Percentiles rank a stretch among this genome's conserved stretches.
Evolutionary conservation across 2,888 invertebrate species (phyloP).

Genomic region (Heteropelma amictum): DNA sequence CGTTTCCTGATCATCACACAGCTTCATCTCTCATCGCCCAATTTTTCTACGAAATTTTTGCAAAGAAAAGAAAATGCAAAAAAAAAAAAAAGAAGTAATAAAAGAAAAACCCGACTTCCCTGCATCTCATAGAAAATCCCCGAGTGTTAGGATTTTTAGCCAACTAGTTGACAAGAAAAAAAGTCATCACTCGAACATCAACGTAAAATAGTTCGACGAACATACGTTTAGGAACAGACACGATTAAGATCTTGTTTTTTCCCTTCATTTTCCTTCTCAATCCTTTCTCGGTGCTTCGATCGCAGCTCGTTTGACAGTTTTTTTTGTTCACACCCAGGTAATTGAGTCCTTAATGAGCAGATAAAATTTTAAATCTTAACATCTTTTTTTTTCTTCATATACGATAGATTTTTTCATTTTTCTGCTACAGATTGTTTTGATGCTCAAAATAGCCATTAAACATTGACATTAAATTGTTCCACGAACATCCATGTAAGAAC

Average conservation of each 20-base stretch:
- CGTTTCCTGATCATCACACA: background rate
- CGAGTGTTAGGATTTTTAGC: background rate
- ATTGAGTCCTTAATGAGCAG: too few species aligned
- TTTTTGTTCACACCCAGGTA: too few species aligned
- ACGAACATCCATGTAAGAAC: too few species aligned
- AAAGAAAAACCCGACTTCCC: background rate
- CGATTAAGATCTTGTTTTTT: background rate
- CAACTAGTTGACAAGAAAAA: background rate
- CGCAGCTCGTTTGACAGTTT: too few species aligned
- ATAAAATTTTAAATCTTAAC: too few species aligned
- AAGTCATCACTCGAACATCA: background rate
- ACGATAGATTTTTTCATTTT: too few species aligned
- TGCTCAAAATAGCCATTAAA: too few species aligned
- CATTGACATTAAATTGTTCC: too few species aligned
- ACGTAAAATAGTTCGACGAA: background rate
- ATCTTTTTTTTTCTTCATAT: too few species aligned
- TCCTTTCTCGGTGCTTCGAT: too few species aligned
- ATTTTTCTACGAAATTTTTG: slow-evolving; percentile 58
- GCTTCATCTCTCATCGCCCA: background rate
- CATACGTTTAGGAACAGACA: background rate
- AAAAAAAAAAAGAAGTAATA: too few species aligned
- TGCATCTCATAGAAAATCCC: background rate
- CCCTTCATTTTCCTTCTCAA: background rate
- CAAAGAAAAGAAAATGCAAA: slow-evolving; percentile 28
- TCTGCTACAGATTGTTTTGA: too few species aligned